Conservation (phyloP, 2,113 vertebrate genomes). For the Smithornis capensis region DNA sequence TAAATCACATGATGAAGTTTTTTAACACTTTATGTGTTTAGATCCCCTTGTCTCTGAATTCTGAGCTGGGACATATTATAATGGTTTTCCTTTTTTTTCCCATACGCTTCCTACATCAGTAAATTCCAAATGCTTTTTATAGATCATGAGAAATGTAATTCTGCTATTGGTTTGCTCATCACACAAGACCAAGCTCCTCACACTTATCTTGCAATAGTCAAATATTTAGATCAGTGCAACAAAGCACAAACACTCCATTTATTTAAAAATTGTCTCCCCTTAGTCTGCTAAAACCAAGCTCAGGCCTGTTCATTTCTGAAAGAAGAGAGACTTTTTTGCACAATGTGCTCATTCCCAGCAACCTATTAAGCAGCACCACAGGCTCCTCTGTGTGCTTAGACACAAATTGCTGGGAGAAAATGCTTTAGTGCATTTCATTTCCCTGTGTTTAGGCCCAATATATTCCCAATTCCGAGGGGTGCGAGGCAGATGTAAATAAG, state of each 20-base stretch:
- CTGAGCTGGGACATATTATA: background rate
- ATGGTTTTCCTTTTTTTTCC: background rate
- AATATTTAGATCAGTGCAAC: background rate
- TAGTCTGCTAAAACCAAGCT: background rate
- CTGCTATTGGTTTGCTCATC: background rate
- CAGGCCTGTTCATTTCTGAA: background rate
- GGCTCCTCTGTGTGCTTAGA: background rate
- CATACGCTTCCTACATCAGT: background rate
- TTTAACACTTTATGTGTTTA: background rate
- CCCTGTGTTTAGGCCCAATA: background rate
- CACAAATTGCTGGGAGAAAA: constrained; percentile 16
- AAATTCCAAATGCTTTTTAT: background rate
- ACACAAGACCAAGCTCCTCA: background rate
- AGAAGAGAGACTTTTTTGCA: background rate
- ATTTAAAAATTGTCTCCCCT: background rate
- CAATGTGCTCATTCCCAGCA: background rate
- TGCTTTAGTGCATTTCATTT: background rate
- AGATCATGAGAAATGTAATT: background rate
- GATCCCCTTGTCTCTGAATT: background rate
- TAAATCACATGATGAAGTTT: background rate
- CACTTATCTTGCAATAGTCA: background rate
- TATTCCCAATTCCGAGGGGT: background rate
- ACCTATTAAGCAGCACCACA: background rate
- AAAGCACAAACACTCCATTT: background rate
- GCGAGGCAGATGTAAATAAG: background rate